Percentiles rank a stretch among this genome's conserved stretches.
Conservation (phyloP, 2,797 vertebrate genomes). For the Limosa lapponica region DNA sequence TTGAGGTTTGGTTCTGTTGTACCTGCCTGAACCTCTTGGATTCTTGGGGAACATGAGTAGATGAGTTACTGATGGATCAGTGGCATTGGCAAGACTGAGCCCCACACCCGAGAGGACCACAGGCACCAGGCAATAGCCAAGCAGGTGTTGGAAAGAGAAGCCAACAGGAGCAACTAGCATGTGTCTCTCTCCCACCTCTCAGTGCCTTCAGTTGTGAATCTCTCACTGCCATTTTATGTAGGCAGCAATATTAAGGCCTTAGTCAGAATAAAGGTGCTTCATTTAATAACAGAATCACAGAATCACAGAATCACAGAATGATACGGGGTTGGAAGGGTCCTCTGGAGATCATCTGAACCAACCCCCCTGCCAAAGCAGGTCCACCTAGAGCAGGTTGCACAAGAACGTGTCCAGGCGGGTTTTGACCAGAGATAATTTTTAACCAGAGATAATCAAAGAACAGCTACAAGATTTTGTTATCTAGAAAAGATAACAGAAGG, state of each 20-base stretch:
- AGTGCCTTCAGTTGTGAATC: not conserved
- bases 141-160: not conserved
- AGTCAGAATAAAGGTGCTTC: not conserved
- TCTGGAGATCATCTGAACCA: no score
- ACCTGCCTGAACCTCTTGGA: not conserved
- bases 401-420: no score
- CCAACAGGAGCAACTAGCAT: not conserved
- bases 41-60: not conserved
- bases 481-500: no score
- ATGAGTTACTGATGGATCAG: not conserved
- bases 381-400: no score
- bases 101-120: not conserved
- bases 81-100: not conserved
- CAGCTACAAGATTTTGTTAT: not conserved
- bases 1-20: not conserved
- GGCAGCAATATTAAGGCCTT: not conserved
- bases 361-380: no score
- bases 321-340: no score
- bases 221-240: not conserved
- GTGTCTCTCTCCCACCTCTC: not conserved
- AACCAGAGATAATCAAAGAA: not conserved
- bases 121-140: not conserved
- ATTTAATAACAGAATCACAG: not conserved
- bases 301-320: no score
- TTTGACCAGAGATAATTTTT: no score